Evolutionary conservation across 1,140 invertebrate species (phyloP), one percentile per base, ranked within the genome.

Genomic region (Eueides isabella): DNA sequence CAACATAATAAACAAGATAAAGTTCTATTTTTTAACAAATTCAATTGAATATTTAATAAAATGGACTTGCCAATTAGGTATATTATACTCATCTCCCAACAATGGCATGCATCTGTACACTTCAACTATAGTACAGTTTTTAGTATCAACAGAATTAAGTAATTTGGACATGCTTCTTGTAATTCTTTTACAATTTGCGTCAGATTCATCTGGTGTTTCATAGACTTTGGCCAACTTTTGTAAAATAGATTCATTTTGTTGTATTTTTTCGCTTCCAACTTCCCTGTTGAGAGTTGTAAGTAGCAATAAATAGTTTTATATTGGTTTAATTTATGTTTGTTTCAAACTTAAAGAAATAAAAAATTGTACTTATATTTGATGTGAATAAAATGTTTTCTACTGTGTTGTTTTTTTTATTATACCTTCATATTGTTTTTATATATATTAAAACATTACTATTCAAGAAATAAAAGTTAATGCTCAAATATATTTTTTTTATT

Each of bases 21-120:
- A 19, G n/a, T 44, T 71, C 31, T 48, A 30, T 61, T 29, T 80
- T 63, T 69, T 64, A 55, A 55, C 67, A 79, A 88, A 86, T 29
- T 86, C 72, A 29, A 90, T 71, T 29, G 80, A 78, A 75, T 84
- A 89, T 38, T 76, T 80, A 5, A 85, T 86, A 75, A 89, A 82
- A 81, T 91, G 88, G 7, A 87, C 77, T 33, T 87, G 78, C 89
- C 89, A 91, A 55, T 89, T 71, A 7, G 89, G 89, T 3, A 83
- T 73, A 35, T 72, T 78, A 4, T 82, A 73, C 61, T 91, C 89
- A 75, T 90, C 81, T 1, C 89, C 89, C 11, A 91, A 67, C 1
- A 91, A 72, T 2, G 89, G 89, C 88, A 91, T 91, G 74, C 87
- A 87, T 55, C 83, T 76, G 61, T 91, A 90, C 1, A 79, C 69